These are phyloP conservation scores for Carpatolechia fugitivella DNA, from an alignment of 2,888 invertebrate genomes.

Conservation along the genomic window DNA sequence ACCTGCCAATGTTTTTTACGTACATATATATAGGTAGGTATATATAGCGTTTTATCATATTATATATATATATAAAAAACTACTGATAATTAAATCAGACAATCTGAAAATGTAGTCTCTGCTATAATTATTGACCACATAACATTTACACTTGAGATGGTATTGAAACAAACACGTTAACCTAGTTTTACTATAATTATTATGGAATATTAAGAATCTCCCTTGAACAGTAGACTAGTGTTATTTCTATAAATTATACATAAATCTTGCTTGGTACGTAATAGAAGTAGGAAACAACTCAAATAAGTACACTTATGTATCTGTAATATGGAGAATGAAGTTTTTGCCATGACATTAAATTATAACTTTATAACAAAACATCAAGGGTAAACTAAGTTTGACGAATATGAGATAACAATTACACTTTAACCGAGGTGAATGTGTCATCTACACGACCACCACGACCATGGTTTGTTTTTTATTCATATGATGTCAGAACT, in stretches of 20 bases:
- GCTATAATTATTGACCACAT: not conserved
- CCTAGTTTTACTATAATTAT: not conserved
- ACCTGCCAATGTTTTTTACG: too few relatives aligned
- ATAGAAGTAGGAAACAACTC: slow-evolving; percentile 7
- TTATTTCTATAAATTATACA: slow-evolving; percentile 20
- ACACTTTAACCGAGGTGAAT: too few relatives aligned
- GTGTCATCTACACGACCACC: too few relatives aligned
- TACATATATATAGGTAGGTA: too few relatives aligned
- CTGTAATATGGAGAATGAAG: slow-evolving; percentile 13
- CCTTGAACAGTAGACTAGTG: slow-evolving; percentile 3
- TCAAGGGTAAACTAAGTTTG: too few relatives aligned
- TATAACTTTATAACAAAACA: not conserved
- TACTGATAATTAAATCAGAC: too few relatives aligned
- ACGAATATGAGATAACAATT: too few relatives aligned
- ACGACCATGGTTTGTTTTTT: too few relatives aligned
- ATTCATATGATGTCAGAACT: too few relatives aligned
- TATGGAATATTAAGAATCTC: not conserved
- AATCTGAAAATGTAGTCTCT: not conserved
- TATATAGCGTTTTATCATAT: too few relatives aligned
- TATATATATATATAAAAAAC: too few relatives aligned
- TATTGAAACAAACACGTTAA: not conserved
- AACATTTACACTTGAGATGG: not conserved
- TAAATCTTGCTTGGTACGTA: slow-evolving; percentile 14
- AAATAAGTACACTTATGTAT: not conserved
- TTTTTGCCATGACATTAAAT: slow-evolving; percentile 15